A percentile compares a stretch with the other conserved stretches of the same genome.
These are phyloP conservation scores for Steatornis caripensis DNA, from an alignment of 2,113 vertebrate genomes.

Conservation along the genomic window DNA sequence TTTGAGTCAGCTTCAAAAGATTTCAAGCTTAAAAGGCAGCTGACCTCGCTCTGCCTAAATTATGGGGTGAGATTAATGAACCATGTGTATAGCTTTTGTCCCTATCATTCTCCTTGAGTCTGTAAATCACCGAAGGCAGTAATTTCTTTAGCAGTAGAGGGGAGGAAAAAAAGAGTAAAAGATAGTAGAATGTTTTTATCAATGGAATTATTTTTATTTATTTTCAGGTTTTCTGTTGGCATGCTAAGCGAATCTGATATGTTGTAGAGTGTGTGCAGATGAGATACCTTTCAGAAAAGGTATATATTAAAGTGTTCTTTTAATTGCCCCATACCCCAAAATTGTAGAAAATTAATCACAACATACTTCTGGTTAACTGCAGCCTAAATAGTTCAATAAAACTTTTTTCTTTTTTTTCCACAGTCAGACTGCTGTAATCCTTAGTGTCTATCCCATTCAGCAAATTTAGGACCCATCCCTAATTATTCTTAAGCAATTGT, in stretches of 20 bases:
- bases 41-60: not conserved
- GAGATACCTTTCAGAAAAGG: not conserved
- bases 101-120: not conserved
- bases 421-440: not conserved
- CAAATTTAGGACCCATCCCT: not conserved
- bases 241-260: not conserved
- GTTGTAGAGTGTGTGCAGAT: not conserved
- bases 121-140: not conserved
- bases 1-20: not conserved
- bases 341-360: not conserved
- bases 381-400: not conserved
- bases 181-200: not conserved
- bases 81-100: not conserved
- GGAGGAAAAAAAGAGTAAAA: not conserved
- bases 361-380: not conserved
- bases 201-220: not conserved
- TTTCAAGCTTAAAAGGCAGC: not conserved
- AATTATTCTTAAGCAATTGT: not conserved
- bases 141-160: not conserved
- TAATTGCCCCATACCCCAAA: not conserved
- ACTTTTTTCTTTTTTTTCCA: not conserved
- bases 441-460: not conserved
- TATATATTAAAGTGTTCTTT: not conserved
- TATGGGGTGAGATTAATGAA: not conserved
- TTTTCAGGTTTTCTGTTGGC: not conserved